Percentiles rank a stretch among this genome's conserved stretches.
Evolutionary conservation across 64 coral and sea anemone species (phyloP).

Genomic region (Montipora efflorescens): DNA sequence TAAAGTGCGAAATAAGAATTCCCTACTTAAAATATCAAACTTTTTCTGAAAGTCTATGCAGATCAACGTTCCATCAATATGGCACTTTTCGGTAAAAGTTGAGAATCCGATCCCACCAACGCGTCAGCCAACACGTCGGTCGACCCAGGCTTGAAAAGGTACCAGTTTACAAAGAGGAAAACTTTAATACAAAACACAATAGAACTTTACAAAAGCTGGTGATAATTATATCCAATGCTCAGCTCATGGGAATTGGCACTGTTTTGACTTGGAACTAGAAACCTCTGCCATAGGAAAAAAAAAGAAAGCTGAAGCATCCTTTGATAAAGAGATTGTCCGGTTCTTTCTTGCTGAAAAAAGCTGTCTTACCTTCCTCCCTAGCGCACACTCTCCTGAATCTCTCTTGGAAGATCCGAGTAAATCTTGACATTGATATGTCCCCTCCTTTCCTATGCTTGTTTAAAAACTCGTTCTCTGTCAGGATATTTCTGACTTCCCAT

Average conservation of each 20-base stretch:
- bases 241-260: neutral
- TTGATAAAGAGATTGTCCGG: neutral
- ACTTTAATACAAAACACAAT: neutral
- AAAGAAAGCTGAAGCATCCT: neutral
- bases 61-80: too few relatives aligned
- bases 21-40: too few relatives aligned
- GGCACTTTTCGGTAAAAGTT: too few relatives aligned
- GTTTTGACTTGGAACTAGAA: neutral
- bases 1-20: too few relatives aligned
- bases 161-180: too few relatives aligned
- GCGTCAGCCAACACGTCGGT: too few relatives aligned
- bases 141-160: too few relatives aligned
- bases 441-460: neutral
- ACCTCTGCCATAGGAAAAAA: too few relatives aligned
- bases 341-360: neutral
- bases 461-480: neutral
- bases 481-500: neutral
- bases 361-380: neutral
- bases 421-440: neutral
- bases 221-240: neutral
- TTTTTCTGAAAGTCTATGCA: too few relatives aligned
- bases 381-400: neutral
- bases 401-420: neutral
- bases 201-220: neutral
- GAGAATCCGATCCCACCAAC: too few relatives aligned